Conservation (phyloP, 2,797 vertebrate genomes). For the Steatocranus sp. region DNA sequence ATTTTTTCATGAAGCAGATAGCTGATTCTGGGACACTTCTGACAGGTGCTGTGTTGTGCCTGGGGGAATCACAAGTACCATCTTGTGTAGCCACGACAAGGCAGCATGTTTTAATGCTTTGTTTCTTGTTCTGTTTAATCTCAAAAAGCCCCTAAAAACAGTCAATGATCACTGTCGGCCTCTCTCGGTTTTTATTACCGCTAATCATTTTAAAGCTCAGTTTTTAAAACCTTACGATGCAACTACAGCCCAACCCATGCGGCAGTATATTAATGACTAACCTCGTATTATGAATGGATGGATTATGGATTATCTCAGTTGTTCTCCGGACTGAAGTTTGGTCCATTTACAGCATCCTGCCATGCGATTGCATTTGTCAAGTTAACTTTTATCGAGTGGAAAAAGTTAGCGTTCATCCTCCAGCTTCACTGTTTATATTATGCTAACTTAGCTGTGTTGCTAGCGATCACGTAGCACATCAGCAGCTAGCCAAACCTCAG, state of each 20-base stretch:
- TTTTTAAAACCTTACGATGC: not conserved
- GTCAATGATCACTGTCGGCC: not conserved
- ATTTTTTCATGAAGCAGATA: not conserved
- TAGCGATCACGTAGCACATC: not conserved
- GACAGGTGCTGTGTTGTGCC: not conserved
- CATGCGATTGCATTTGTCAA: not conserved
- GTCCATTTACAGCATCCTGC: not conserved
- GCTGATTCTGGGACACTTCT: not conserved
- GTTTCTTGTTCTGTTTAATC: not conserved
- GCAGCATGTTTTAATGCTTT: not conserved
- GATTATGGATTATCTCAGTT: not conserved
- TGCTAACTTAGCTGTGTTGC: not conserved
- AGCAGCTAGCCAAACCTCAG: not conserved
- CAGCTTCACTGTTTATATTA: not conserved
- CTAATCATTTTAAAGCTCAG: not conserved
- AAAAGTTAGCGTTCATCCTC: not conserved
- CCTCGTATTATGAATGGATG: not conserved
- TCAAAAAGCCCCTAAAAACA: not conserved
- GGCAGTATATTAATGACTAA: not conserved
- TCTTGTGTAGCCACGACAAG: not conserved
- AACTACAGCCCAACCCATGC: not conserved
- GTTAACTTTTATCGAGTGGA: not conserved
- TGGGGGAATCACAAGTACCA: not conserved
- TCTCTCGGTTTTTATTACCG: not conserved
- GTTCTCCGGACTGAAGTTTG: not conserved